These are phyloP conservation scores for Drosophila nannoptera DNA, from an alignment of 1,140 invertebrate genomes.

Conservation along the genomic window DNA sequence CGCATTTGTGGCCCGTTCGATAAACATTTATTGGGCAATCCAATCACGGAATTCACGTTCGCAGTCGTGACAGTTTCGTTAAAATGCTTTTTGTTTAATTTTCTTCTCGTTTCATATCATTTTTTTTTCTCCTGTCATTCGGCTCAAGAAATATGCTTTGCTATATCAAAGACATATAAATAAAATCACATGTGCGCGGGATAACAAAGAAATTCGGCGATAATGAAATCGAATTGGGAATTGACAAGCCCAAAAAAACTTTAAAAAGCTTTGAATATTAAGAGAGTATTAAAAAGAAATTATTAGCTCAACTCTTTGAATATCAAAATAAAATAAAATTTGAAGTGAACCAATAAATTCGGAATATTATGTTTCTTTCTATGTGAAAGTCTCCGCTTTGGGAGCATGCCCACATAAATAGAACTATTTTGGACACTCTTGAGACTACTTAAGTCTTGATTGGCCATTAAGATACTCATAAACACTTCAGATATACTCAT, in stretches of 20 bases:
- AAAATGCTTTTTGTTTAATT: conserved; percentile 69
- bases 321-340: no score
- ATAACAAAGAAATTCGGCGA: conserved; percentile 14
- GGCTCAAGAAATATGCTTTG: conserved; percentile 56
- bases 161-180: conserved; percentile 55
- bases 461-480: neutral
- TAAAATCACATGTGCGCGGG: conserved; percentile 38
- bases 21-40: conserved; percentile 77
- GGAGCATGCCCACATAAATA: neutral
- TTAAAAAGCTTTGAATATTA: no score
- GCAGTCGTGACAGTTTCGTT: conserved; percentile 71
- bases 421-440: conserved; percentile 1
- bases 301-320: no score
- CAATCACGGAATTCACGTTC: conserved; percentile 74
- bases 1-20: conserved; percentile 68
- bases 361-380: no score
- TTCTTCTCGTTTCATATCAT: conserved; percentile 34
- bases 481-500: no score
- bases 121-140: conserved; percentile 14
- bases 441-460: conserved; percentile 3
- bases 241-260: neutral
- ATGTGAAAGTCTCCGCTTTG: no score
- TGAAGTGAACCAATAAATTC: no score
- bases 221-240: conserved; percentile 41
- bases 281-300: no score